Evolutionary conservation across 2,888 invertebrate genomes (phyloP), one percentile per base, ranked within the genome.

Genomic region (Neoascia interrupta): DNA sequence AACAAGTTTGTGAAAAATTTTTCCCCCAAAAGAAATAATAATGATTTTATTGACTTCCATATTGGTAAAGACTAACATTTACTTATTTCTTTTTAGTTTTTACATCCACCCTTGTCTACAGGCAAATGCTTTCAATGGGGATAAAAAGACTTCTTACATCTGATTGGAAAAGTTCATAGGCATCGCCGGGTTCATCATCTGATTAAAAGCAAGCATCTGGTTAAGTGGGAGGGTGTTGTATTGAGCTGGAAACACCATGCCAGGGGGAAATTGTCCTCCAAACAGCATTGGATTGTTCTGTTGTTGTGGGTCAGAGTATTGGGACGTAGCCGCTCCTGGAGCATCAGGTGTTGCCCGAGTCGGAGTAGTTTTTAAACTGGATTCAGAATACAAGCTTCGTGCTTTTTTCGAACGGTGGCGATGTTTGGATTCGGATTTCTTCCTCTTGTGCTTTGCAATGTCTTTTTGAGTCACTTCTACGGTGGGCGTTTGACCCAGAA

Each of bases 151-250:
- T n/a, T n/a, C n/a, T n/a, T n/a, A n/a, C n/a, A n/a, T n/a, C n/a
- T n/a, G n/a, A n/a, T n/a, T n/a, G n/a, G n/a, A n/a, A n/a, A n/a
- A n/a, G n/a, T n/a, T n/a, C n/a, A n/a, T n/a, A n/a, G n/a, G n/a
- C n/a, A n/a, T n/a, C n/a, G n/a, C n/a, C n/a, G n/a, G n/a, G n/a
- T n/a, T 58, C 69, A 76, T 70, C 76, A 81, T 70, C 19, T 70
- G 76, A 6, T 28, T 66, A 10, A 72, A 81, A 3, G 73, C 79
- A 6, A 81, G 1, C 76, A 81, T 70, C 26, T 76, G 81, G n/a
- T 81, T 81, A 21, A 15, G 76, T 13, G 39, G 70, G 3, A 60
- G 28, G 0, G 26, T 16, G 53, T 75, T 83, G n/a, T 69, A 74
- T 15, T 13, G 34, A 1, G 28, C 54, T 6, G 15, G 3, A 51